Percentiles rank a stretch among this genome's conserved stretches.
phyloP scores from a whole-genome alignment of 2,888 invertebrate genomes.

The Pediacus dermestoides region DNA sequence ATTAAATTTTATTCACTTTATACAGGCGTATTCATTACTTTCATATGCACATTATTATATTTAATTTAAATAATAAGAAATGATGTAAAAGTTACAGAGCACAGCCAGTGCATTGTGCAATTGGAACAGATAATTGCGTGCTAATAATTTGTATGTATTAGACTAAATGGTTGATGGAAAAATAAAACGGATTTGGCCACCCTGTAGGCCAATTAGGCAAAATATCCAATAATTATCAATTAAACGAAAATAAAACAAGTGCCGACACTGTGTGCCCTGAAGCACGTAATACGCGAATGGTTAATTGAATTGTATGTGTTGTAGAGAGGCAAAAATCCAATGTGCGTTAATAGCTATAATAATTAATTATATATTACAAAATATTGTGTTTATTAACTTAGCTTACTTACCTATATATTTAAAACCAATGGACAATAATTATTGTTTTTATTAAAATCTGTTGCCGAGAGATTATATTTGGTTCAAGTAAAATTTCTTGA shows the following conservation, averaged over 20 bases:
- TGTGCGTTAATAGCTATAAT: conserved; percentile 31
- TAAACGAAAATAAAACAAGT: conserved; percentile 42
- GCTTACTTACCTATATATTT: conserved; percentile 12
- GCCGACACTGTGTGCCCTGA: conserved; percentile 26
- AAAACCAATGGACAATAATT: conserved; percentile 11
- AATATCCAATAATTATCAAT: conserved; percentile 48
- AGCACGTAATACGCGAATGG: conserved; percentile 30
- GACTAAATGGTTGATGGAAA: conserved; percentile 3
- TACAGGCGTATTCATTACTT: background rate
- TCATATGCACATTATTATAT: background rate
- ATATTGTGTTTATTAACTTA: conserved; percentile 32
- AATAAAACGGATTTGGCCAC: conserved; percentile 34
- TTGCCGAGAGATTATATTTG: conserved; percentile 7
- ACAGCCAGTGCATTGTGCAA: too few relatives aligned
- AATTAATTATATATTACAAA: conserved; percentile 35
- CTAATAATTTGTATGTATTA: too few relatives aligned
- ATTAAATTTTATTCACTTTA: conserved; percentile 4
- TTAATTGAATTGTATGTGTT: conserved; percentile 37
- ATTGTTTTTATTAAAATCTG: conserved; percentile 10
- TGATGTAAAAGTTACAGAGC: too few relatives aligned
- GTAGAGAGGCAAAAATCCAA: conserved; percentile 25
- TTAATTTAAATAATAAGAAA: too few relatives aligned
- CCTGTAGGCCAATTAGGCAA: conserved; percentile 46
- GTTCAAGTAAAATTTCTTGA: conserved; percentile 7
- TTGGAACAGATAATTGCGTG: too few relatives aligned